These are phyloP conservation scores for Eulimnadia texana DNA, from an alignment of 1,140 invertebrate genomes.

Conservation along the genomic window DNA sequence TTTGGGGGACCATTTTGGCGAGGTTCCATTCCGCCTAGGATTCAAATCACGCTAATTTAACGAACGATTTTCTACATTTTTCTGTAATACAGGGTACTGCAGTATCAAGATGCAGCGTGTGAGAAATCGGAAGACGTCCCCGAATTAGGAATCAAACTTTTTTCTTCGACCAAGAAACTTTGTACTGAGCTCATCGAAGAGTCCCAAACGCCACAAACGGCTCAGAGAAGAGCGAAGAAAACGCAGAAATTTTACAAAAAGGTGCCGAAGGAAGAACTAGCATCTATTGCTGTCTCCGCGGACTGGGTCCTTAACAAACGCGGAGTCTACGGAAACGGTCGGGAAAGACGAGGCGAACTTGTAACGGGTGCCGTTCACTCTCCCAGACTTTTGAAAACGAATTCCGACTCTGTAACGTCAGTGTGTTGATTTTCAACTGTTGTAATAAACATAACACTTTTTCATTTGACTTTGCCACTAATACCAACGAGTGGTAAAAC, in stretches of 20 bases:
- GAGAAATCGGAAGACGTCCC: no score
- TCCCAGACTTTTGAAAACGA: not conserved
- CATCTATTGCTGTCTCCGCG: slow-evolving; percentile 1
- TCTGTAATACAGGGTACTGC: no score
- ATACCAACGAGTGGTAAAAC: not conserved
- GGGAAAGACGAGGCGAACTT: slow-evolving; percentile 6
- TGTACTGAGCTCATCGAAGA: not conserved
- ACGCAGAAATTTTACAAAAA: not conserved
- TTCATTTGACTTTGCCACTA: not conserved
- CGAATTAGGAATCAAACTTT: not conserved
- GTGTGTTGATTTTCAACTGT: not conserved
- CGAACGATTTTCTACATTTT: no score
- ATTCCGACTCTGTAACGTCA: not conserved
- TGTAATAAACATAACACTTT: not conserved
- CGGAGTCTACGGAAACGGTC: slow-evolving; percentile 13
- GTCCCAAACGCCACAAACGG: not conserved
- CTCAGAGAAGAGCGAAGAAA: not conserved
- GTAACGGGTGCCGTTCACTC: slow-evolving; percentile 8
- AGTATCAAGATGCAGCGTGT: no score
- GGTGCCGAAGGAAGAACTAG: slow-evolving; percentile 1
- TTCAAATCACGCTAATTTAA: no score
- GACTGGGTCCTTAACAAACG: slow-evolving; percentile 14
- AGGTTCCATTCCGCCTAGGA: no score
- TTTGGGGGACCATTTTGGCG: no score
- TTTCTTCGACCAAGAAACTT: not conserved